Conservation (phyloP, 2,113 vertebrate genomes). For the Capricornis sumatraensis region DNA sequence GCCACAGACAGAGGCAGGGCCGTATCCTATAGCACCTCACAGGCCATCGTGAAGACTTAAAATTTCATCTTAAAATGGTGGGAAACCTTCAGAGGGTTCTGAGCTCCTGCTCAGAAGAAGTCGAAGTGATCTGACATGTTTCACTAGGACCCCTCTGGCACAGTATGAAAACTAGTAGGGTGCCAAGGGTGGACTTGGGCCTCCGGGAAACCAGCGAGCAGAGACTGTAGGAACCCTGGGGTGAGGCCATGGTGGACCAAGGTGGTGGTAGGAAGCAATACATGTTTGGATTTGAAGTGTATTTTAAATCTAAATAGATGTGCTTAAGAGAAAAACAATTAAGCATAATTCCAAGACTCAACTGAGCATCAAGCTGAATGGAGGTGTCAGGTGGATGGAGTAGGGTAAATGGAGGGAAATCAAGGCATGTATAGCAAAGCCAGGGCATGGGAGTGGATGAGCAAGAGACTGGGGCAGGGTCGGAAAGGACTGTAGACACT, state of each 20-base stretch:
- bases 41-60: not conserved
- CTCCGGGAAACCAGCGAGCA: not conserved
- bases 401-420: not conserved
- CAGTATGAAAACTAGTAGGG: not conserved
- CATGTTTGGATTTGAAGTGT: not conserved
- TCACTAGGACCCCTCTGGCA: not conserved
- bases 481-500: not conserved
- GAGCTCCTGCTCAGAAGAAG: not conserved
- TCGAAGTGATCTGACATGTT: not conserved
- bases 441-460: not conserved
- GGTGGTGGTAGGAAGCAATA: not conserved
- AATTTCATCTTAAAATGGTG: not conserved
- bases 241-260: not conserved
- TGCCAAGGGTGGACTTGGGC: not conserved
- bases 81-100: not conserved
- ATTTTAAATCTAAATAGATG: not conserved
- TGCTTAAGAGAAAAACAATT: not conserved
- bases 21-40: rapidly evolving
- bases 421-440: not conserved
- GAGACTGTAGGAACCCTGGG: not conserved
- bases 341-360: not conserved
- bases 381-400: not conserved
- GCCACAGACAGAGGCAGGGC: not conserved
- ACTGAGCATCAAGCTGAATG: not conserved
- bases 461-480: not conserved